Percentiles rank a stretch among this genome's conserved stretches.
phyloP scores from a whole-genome alignment of 2,797 vertebrate genomes.

The Megalops cyprinoides region DNA sequence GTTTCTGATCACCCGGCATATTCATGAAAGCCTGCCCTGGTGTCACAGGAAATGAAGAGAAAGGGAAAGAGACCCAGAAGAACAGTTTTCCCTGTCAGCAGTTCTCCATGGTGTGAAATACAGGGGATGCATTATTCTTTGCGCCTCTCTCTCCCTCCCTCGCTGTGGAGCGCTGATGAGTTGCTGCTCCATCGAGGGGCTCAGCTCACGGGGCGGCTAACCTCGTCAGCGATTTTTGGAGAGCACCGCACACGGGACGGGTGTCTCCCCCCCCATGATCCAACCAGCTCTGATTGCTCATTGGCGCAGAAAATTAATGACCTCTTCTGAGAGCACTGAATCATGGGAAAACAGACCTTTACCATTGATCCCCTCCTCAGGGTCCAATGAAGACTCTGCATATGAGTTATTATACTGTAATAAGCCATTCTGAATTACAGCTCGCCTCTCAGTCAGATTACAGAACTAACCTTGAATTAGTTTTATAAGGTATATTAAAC shows the following conservation, averaged over 20 bases:
- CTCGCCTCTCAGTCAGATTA: no score
- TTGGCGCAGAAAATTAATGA: neutral
- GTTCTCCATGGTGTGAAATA: slow-evolving; percentile 43
- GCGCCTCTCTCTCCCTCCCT: slow-evolving; percentile 40
- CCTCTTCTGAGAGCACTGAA: neutral
- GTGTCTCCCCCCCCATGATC: neutral
- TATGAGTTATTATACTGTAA: neutral
- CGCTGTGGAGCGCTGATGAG: slow-evolving; percentile 16
- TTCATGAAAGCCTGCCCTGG: slow-evolving; percentile 37
- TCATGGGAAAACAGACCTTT: no score
- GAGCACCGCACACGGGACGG: no score
- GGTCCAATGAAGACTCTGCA: neutral
- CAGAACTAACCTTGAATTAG: neutral
- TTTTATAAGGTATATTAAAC: slow-evolving; percentile 15
- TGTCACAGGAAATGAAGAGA: slow-evolving; percentile 39
- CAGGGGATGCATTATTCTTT: slow-evolving; percentile 40
- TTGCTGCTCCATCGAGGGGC: neutral
- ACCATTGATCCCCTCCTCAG: neutral
- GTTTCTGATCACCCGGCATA: slow-evolving; percentile 48
- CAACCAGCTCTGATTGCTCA: neutral
- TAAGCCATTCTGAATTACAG: neutral
- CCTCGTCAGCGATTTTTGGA: neutral
- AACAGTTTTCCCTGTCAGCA: slow-evolving; percentile 10
- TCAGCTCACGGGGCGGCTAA: neutral
- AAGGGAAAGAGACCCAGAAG: slow-evolving; percentile 40